Conservation (phyloP, 2,888 invertebrate species). For the Napeogenes inachia region DNA sequence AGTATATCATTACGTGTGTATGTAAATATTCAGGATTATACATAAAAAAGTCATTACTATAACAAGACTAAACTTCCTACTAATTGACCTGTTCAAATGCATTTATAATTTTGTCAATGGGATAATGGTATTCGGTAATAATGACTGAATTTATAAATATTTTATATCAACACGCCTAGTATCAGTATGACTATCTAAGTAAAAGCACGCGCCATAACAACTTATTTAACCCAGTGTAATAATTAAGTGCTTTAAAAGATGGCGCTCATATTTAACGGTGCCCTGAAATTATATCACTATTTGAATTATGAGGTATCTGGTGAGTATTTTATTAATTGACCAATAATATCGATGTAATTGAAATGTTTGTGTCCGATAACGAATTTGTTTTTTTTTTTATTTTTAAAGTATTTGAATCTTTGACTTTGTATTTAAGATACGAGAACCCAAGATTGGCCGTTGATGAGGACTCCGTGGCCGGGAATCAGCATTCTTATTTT, state of each 20-base stretch:
- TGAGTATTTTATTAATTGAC: constrained; percentile 31
- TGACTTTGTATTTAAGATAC: constrained; percentile 64
- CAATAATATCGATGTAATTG: too few relatives aligned
- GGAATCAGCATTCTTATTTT: constrained; percentile 73
- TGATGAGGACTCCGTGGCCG: constrained; percentile 83
- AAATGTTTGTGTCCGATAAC: too few relatives aligned
- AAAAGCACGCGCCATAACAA: not conserved
- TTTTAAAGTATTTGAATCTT: not conserved
- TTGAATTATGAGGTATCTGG: constrained; percentile 65
- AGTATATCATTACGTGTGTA: too few relatives aligned
- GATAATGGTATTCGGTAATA: not conserved
- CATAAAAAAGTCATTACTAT: too few relatives aligned
- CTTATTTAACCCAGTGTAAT: too few relatives aligned
- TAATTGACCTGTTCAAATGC: too few relatives aligned
- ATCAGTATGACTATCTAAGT: constrained; percentile 4
- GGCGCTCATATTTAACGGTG: constrained; percentile 56
- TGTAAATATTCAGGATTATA: too few relatives aligned
- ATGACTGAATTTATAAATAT: not conserved
- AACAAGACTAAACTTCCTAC: too few relatives aligned
- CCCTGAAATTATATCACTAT: constrained; percentile 56
- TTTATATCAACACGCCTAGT: constrained; percentile 2
- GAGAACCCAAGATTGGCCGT: constrained; percentile 81
- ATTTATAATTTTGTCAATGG: too few relatives aligned
- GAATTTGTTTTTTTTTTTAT: too few relatives aligned
- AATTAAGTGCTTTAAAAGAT: constrained; percentile 33